These are phyloP conservation scores for Pachyrhynchus sulphureomaculatus DNA, from an alignment of 1,140 invertebrate species.

Conservation along the genomic window DNA sequence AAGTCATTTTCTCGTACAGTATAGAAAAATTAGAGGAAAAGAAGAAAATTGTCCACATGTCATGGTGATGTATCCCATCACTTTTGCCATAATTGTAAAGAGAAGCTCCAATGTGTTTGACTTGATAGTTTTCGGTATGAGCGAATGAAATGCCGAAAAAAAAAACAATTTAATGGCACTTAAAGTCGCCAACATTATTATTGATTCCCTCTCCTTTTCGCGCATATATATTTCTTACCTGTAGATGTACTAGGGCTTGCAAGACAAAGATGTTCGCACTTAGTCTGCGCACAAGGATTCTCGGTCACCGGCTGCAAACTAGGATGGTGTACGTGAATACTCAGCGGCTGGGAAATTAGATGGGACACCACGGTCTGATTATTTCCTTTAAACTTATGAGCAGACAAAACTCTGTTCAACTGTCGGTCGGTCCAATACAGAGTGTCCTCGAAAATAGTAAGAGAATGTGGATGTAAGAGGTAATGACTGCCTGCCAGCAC, in stretches of 20 bases:
- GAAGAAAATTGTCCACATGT: no score
- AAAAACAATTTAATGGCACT: not conserved
- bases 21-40: no score
- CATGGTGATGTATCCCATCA: no score
- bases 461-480: slow-evolving; percentile 90
- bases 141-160: no score
- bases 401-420: slow-evolving; percentile 82
- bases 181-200: no score
- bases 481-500: slow-evolving; percentile 87
- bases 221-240: no score
- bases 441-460: slow-evolving; percentile 90
- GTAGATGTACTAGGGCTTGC: slow-evolving; percentile 69
- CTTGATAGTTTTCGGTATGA: no score
- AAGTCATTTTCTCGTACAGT: no score
- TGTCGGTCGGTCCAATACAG: slow-evolving; percentile 97
- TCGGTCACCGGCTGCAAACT: slow-evolving; percentile 82
- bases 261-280: slow-evolving; percentile 91
- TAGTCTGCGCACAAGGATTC: slow-evolving; percentile 79
- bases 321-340: slow-evolving; percentile 92
- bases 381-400: slow-evolving; percentile 83
- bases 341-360: slow-evolving; percentile 89
- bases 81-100: no score
- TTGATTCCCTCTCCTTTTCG: no score
- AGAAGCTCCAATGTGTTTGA: no score
- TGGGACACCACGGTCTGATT: slow-evolving; percentile 94